A percentile compares a stretch with the other conserved stretches of the same genome.
phyloP scores from a whole-genome alignment of 2,888 invertebrate species.

The Agrilus mali region DNA sequence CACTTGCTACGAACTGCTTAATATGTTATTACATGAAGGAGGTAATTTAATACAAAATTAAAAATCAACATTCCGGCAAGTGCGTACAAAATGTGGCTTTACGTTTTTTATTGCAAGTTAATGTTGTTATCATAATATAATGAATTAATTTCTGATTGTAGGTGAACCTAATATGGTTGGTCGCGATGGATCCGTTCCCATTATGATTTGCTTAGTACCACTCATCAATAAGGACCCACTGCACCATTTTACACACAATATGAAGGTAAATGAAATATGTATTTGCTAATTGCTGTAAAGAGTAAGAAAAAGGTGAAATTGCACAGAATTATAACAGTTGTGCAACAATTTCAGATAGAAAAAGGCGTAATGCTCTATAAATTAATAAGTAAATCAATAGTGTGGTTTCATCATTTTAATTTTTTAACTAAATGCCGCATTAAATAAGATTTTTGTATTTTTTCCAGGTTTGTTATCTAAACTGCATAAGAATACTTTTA shows the following conservation, averaged over 20 bases:
- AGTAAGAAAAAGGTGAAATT: no score
- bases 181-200: slow-evolving; percentile 57
- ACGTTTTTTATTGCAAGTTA: neutral
- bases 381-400: no score
- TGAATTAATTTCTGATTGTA: slow-evolving; percentile 14
- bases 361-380: no score
- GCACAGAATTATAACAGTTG: no score
- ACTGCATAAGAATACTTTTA: slow-evolving; percentile 54
- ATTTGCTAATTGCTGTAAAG: no score
- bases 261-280: slow-evolving; percentile 45
- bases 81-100: neutral
- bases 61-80: no score
- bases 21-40: slow-evolving; percentile 46
- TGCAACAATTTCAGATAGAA: no score
- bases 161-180: slow-evolving; percentile 57
- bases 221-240: slow-evolving; percentile 62
- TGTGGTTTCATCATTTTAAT: no score
- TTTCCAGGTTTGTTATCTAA: slow-evolving; percentile 53
- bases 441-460: slow-evolving; percentile 4
- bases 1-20: slow-evolving; percentile 46
- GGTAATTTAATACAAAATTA: slow-evolving; percentile 38
- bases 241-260: slow-evolving; percentile 58
- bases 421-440: no score
- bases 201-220: slow-evolving; percentile 63
- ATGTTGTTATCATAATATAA: neutral